phyloP scores from a whole-genome alignment of 2,888 invertebrate species.

The Tenthredo distinguenda region DNA sequence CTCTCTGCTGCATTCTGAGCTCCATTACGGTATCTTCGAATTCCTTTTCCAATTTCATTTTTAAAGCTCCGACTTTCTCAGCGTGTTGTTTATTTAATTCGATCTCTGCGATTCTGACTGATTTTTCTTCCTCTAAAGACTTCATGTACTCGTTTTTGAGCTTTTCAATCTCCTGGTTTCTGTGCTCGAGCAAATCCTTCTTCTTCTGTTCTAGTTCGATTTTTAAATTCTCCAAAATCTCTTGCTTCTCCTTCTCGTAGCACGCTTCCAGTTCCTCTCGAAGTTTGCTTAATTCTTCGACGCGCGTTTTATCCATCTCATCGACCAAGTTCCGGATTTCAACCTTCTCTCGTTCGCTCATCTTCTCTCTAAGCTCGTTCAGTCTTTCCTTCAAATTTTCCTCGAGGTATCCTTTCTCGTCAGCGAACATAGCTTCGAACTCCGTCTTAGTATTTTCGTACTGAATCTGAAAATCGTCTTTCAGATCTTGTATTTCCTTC shows the following conservation, averaged over 20 bases:
- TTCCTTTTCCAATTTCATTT: constrained; percentile 78
- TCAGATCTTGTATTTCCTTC: constrained; percentile 80
- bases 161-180: constrained; percentile 79
- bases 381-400: constrained; percentile 78
- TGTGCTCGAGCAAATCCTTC: constrained; percentile 77
- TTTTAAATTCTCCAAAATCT: constrained; percentile 77
- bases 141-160: constrained; percentile 80
- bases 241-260: constrained; percentile 76
- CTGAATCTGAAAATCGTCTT: constrained; percentile 81
- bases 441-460: constrained; percentile 75
- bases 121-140: constrained; percentile 74
- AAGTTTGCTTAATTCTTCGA: constrained; percentile 71
- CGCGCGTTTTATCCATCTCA: constrained; percentile 70
- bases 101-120: constrained; percentile 68
- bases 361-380: constrained; percentile 78
- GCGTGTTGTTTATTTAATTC: constrained; percentile 78
- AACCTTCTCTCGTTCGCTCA: constrained; percentile 77
- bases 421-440: constrained; percentile 76
- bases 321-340: constrained; percentile 70
- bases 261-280: constrained; percentile 72
- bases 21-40: constrained; percentile 72
- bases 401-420: constrained; percentile 78
- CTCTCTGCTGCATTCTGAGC: constrained; percentile 70
- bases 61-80: constrained; percentile 82
- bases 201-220: constrained; percentile 79